Evolutionary conservation across 1,140 invertebrate genomes (phyloP), one percentile per base, ranked within the genome.

Genomic region (Drosophila seguyi): DNA sequence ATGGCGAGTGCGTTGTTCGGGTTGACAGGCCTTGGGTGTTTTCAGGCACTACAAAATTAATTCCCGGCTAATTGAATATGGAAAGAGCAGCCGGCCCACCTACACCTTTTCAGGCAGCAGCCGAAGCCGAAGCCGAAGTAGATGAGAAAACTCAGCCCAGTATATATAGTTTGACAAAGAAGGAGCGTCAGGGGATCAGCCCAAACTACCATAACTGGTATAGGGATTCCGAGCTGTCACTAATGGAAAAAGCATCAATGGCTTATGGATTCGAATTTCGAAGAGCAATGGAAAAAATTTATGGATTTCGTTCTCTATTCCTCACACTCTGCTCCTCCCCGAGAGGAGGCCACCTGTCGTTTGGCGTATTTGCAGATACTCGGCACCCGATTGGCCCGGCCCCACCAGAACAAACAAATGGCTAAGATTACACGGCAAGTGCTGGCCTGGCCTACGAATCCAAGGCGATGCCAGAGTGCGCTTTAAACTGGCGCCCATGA

Each of bases 201-300:
- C 36, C 48, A 29, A 74, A 59, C 61, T 65, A 41, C 57, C 62
- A 71, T 76, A 57, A 47, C 36, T 34, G 36, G 48, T 25, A 44
- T 62, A 56, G 29, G 58, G 44, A 60, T 36, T 48, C 68, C 41
- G 58, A 39, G 52, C 59, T 75, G 79, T 56, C 84, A 88, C 84
- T 87, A 87, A 87, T 87, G 83, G 84, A 88, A 88, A 88, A 90
- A 66, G 85, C 81, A 88, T 88, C 85, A 88, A 88, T 85, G 78
- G 85, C 81, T 88, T 88, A 90, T 69, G 74, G 87, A 90, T 90
- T 75, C 67, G 44, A 72, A 39, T 41, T 69, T 59, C 44, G 66
- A 69, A 62, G 57, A 71, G 68, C 73, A 84, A 39, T 81, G 81
- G 77, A 78, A 80, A 76, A 83, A 84, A 87, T 87, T 87, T 87